These are phyloP conservation scores for Cetonia aurata DNA, from an alignment of 2,888 invertebrate genomes.

Conservation along the genomic window DNA sequence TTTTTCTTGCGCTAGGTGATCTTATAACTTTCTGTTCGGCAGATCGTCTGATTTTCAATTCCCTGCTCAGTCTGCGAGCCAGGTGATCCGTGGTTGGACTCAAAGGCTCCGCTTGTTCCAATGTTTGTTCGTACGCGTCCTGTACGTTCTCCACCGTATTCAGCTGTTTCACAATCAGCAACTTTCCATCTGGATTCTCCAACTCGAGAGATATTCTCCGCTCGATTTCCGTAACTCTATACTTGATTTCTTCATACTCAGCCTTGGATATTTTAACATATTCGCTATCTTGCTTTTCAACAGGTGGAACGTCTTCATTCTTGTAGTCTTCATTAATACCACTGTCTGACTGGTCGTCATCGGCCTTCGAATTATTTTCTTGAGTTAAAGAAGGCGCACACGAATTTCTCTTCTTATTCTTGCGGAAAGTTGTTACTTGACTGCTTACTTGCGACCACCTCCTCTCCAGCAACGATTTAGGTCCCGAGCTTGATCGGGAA, in stretches of 20 bases:
- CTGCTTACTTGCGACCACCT: slow-evolving; percentile 71
- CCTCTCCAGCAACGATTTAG: slow-evolving; percentile 64
- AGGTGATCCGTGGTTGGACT: slow-evolving; percentile 78
- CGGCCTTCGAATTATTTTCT: slow-evolving; percentile 63
- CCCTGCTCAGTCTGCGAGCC: slow-evolving; percentile 78
- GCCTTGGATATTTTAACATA: slow-evolving; percentile 80
- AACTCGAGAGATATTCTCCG: slow-evolving; percentile 78
- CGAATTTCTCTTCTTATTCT: slow-evolving; percentile 59
- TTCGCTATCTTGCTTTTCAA: slow-evolving; percentile 62
- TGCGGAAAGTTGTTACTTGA: slow-evolving; percentile 61
- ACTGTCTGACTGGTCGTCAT: slow-evolving; percentile 38
- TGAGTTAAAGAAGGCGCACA: slow-evolving; percentile 55
- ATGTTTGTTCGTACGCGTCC: slow-evolving; percentile 79
- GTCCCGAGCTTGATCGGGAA: slow-evolving; percentile 42
- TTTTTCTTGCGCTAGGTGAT: slow-evolving; percentile 86
- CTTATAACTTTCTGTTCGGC: slow-evolving; percentile 78
- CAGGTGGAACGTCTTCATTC: slow-evolving; percentile 5
- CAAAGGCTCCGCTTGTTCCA: slow-evolving; percentile 77
- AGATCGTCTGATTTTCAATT: slow-evolving; percentile 80
- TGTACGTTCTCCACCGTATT: slow-evolving; percentile 76
- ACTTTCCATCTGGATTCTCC: slow-evolving; percentile 57
- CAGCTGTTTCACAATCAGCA: slow-evolving; percentile 22
- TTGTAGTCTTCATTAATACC: slow-evolving; percentile 12
- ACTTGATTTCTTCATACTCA: slow-evolving; percentile 84
- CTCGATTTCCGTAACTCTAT: slow-evolving; percentile 80